Percentiles rank a stretch among this genome's conserved stretches.
Evolutionary conservation across 2,888 invertebrate species (phyloP).

Genomic region (Hedychridium roseum): DNA sequence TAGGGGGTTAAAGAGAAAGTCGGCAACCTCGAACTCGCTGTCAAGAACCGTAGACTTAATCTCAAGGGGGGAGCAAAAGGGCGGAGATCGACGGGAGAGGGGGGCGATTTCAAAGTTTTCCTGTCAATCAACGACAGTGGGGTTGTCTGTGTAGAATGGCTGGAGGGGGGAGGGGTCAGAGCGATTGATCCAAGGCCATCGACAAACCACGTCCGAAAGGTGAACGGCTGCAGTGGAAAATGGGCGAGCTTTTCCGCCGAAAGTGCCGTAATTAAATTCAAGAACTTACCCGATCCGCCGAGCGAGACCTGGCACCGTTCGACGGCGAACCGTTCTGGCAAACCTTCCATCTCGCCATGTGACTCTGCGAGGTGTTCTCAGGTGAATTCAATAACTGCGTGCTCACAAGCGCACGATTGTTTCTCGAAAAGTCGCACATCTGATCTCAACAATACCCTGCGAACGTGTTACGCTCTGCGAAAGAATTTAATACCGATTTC

Average conservation of each 20-base stretch:
- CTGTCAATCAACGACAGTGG: constrained; percentile 47
- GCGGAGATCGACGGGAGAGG: neutral
- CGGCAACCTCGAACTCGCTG: neutral
- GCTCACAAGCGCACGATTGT: neutral
- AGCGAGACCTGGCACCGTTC: constrained; percentile 28
- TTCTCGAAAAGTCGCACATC: constrained; percentile 24
- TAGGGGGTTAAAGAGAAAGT: too few relatives aligned
- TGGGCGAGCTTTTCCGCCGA: constrained; percentile 45
- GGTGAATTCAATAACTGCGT: neutral
- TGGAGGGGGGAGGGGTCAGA: constrained; percentile 42
- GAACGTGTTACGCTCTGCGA: too few relatives aligned
- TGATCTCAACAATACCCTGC: too few relatives aligned
- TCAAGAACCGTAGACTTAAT: constrained; percentile 12
- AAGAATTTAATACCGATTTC: too few relatives aligned
- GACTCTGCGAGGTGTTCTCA: neutral
- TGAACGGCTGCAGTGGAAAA: neutral
- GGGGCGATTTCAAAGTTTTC: constrained; percentile 46
- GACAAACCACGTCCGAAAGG: constrained; percentile 7
- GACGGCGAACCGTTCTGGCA: constrained; percentile 26
- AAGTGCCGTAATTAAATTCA: constrained; percentile 57
- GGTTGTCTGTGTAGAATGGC: constrained; percentile 44
- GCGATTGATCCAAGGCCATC: constrained; percentile 48
- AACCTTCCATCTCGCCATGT: constrained; percentile 16
- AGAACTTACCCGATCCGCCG: constrained; percentile 52
- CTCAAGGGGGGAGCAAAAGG: constrained; percentile 5